Evolutionary conservation across 2,797 vertebrate species (phyloP).

Genomic region (Gambusia yucatana): DNA sequence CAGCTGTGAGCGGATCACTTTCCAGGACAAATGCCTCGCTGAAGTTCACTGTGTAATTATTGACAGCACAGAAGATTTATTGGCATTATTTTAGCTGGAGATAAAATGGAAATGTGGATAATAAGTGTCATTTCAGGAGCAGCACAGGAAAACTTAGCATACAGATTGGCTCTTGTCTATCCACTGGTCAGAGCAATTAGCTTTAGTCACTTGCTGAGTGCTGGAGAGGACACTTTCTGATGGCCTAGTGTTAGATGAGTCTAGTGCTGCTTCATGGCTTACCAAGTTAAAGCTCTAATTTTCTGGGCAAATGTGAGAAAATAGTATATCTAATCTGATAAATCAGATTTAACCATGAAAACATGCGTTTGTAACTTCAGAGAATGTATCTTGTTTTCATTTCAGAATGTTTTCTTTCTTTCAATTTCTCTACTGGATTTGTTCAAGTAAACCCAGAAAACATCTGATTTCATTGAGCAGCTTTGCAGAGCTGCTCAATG

Average conservation of each 20-base stretch:
- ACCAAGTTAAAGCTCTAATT: neutral
- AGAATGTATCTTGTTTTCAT: no score
- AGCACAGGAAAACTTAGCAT: constrained; percentile 68
- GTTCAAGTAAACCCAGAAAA: no score
- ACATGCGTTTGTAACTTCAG: no score
- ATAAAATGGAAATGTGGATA: constrained; percentile 85
- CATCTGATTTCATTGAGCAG: no score
- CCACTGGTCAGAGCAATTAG: neutral
- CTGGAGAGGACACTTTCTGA: neutral
- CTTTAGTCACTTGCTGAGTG: neutral
- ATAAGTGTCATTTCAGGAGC: constrained; percentile 79
- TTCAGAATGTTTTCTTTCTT: no score
- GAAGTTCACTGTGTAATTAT: constrained; percentile 76
- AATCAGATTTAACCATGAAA: no score
- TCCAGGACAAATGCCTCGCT: constrained; percentile 57
- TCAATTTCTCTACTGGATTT: no score
- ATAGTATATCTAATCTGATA: neutral
- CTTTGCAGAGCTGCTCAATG: no score
- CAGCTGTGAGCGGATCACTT: constrained; percentile 44
- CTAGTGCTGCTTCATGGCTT: constrained; percentile 27
- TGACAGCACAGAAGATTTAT: constrained; percentile 80
- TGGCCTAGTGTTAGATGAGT: constrained; percentile 23
- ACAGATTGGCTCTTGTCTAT: constrained; percentile 80
- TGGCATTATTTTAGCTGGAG: constrained; percentile 75
- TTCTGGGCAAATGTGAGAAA: neutral